phyloP scores from a whole-genome alignment of 2,113 vertebrate genomes.

The Urocolius indicus region DNA sequence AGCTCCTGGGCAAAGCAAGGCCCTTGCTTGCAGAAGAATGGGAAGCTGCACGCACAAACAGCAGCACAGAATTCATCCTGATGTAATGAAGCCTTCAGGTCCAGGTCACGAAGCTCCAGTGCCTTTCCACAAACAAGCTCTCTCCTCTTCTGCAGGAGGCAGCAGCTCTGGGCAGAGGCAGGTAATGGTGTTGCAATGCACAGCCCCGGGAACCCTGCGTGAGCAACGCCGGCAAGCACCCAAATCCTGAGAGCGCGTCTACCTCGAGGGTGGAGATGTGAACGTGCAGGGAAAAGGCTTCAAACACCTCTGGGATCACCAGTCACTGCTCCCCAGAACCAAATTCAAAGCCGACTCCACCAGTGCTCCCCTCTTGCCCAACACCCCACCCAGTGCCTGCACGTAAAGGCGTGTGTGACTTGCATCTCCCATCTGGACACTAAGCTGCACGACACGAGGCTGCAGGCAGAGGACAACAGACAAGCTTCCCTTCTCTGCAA shows the following conservation, averaged over 20 bases:
- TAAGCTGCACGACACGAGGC: rapidly evolving
- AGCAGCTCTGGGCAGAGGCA: background rate
- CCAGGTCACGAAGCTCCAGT: rapidly evolving
- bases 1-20: background rate
- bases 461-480: background rate
- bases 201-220: background rate
- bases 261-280: background rate
- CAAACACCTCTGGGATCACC: background rate
- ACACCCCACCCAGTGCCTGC: background rate
- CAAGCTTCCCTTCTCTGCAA: background rate
- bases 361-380: background rate
- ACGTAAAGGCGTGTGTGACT: background rate
- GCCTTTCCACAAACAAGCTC: rapidly evolving
- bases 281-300: background rate
- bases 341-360: background rate
- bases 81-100: background rate
- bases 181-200: background rate
- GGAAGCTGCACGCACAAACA: background rate
- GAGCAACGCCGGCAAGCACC: background rate
- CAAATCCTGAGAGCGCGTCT: background rate
- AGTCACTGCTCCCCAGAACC: background rate
- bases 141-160: background rate
- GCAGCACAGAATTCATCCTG: background rate
- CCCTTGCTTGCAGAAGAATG: background rate
- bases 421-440: rapidly evolving